These are phyloP conservation scores for Smittia sp. DNA, from an alignment of 2,888 invertebrate genomes.

Conservation along the genomic window DNA sequence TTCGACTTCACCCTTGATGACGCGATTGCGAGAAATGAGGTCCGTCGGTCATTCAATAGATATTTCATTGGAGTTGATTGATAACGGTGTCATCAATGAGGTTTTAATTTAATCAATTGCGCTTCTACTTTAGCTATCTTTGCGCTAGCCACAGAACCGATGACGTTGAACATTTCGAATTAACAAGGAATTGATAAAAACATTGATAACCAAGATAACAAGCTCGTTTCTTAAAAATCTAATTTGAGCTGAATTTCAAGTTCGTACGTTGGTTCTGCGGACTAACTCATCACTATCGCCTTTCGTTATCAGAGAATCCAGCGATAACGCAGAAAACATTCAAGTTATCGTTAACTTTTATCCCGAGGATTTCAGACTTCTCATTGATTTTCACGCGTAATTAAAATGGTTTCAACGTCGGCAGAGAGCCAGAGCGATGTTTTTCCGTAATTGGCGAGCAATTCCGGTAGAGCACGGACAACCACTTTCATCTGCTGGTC, in stretches of 20 bases:
- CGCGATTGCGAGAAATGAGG: background rate
- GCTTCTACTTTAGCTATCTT: background rate
- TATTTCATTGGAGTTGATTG: background rate
- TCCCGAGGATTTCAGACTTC: background rate
- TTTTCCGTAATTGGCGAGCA: background rate
- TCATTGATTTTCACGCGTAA: background rate
- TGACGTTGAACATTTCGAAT: background rate
- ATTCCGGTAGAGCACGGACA: background rate
- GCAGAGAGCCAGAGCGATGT: background rate
- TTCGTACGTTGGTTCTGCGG: background rate
- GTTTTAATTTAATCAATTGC: background rate
- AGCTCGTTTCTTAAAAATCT: background rate
- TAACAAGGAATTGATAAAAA: background rate
- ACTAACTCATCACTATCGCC: background rate
- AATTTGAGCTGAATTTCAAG: background rate
- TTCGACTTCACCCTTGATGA: background rate
- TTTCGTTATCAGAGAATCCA: background rate
- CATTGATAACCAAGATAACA: background rate
- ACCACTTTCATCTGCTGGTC: background rate
- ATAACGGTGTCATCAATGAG: conserved; percentile 8
- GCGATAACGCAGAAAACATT: background rate
- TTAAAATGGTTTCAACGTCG: background rate
- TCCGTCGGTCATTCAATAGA: background rate
- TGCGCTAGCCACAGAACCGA: background rate
- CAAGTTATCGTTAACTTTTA: background rate